Evolutionary conservation across 2,113 vertebrate genomes (phyloP).

Genomic region (Malurus melanocephalus): DNA sequence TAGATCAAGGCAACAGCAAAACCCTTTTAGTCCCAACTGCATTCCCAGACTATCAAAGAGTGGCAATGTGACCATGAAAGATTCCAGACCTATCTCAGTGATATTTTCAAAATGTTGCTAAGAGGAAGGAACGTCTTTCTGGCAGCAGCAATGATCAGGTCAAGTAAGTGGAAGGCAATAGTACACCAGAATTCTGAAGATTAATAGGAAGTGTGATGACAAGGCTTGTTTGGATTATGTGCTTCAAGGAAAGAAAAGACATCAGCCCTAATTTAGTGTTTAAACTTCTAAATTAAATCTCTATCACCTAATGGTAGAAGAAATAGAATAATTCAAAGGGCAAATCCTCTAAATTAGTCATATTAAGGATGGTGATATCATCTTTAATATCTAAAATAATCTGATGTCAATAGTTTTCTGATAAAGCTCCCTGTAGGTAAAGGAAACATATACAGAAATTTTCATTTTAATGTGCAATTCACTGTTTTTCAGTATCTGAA

Average conservation of each 20-base stretch:
- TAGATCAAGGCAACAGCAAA: neutral
- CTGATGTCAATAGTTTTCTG: neutral
- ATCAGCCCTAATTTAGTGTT: neutral
- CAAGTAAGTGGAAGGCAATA: neutral
- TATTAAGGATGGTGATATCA: neutral
- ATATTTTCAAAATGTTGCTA: neutral
- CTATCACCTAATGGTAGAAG: neutral
- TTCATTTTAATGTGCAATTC: neutral
- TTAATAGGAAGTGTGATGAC: neutral
- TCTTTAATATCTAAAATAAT: neutral
- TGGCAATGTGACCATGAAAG: neutral
- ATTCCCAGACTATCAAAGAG: neutral
- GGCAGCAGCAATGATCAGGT: neutral
- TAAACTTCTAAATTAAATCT: neutral
- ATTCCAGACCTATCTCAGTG: neutral
- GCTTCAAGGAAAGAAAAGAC: neutral
- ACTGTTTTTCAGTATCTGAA: neutral
- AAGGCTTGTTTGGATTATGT: neutral
- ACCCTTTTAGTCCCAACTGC: neutral
- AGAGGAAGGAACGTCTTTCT: neutral
- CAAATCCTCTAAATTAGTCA: neutral
- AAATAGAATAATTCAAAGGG: neutral
- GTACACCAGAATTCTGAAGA: neutral
- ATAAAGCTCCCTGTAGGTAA: neutral
- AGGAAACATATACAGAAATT: neutral